Conservation (phyloP, 2,113 vertebrate genomes). For the Haemorhous mexicanus region DNA sequence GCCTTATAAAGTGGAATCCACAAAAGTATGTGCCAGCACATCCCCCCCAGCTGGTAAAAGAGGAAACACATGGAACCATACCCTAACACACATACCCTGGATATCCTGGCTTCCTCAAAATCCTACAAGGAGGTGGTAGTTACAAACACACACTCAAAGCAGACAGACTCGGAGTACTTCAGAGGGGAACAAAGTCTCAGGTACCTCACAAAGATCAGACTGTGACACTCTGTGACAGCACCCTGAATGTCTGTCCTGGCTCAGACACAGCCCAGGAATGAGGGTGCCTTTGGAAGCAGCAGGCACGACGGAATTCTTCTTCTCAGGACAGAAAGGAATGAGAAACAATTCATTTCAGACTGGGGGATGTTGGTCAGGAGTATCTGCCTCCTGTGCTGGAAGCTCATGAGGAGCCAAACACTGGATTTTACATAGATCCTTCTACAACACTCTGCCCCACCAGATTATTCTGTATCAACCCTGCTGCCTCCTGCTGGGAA, state of each 20-base stretch:
- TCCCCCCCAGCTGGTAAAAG: too few species aligned
- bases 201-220: background rate
- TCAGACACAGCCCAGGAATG: background rate
- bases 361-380: background rate
- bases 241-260: background rate
- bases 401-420: background rate
- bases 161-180: background rate
- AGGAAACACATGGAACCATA: background rate
- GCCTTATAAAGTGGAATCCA: background rate
- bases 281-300: background rate
- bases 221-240: background rate
- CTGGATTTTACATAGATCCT: background rate
- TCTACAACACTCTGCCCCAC: rapidly evolving
- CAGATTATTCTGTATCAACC: background rate
- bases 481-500: background rate
- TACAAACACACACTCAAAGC: background rate
- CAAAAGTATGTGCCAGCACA: background rate
- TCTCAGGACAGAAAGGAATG: background rate
- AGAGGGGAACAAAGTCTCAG: background rate
- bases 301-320: rapidly evolving
- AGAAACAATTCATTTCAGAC: background rate
- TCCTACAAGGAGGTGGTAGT: background rate
- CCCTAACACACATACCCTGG: background rate
- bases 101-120: background rate
- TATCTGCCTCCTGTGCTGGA: background rate